Percentiles rank a stretch among this genome's conserved stretches.
phyloP scores from a whole-genome alignment of 2,888 invertebrate genomes.

The Drosophila subsilvestris region DNA sequence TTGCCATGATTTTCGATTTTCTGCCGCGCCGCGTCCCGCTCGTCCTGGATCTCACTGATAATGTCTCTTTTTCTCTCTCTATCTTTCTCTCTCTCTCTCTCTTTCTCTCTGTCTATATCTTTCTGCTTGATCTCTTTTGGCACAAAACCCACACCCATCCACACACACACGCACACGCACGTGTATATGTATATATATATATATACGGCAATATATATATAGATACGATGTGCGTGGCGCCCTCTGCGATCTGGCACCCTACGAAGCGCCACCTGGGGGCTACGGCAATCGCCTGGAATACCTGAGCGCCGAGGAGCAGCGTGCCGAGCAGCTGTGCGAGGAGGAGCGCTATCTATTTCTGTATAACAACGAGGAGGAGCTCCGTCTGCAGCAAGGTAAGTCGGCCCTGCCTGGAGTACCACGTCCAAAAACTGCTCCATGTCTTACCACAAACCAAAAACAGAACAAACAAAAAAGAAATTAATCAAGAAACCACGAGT shows the following conservation, averaged over 20 bases:
- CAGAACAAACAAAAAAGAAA: conserved; percentile 27
- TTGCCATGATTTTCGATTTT: background rate
- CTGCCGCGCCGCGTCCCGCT: conserved; percentile 11
- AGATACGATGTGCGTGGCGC: conserved; percentile 98
- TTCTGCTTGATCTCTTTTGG: conserved; percentile 73
- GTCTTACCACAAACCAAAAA: conserved; percentile 52
- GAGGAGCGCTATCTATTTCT: conserved; percentile 96
- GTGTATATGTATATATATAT: conserved; percentile 2
- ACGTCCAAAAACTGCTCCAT: conserved; percentile 49
- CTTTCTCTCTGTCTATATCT: conserved; percentile 59
- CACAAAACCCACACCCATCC: conserved; percentile 29
- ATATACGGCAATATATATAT: background rate
- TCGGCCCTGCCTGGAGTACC: conserved; percentile 10
- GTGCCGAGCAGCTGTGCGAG: conserved; percentile 96
- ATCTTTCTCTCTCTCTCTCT: conserved; percentile 46
- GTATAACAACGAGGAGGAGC: conserved; percentile 94
- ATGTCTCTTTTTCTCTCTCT: conserved; percentile 33
- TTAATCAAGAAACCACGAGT: conserved; percentile 18
- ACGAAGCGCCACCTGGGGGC: conserved; percentile 92
- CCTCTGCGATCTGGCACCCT: conserved; percentile 91
- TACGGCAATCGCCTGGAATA: conserved; percentile 86
- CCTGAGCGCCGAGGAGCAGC: conserved; percentile 89
- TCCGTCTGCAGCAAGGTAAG: conserved; percentile 95
- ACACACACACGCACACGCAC: conserved; percentile 6
- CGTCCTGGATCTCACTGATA: conserved; percentile 24